Evolutionary conservation across 1,140 invertebrate species (phyloP).

Genomic region (Trachymyrmex cornetzi): DNA sequence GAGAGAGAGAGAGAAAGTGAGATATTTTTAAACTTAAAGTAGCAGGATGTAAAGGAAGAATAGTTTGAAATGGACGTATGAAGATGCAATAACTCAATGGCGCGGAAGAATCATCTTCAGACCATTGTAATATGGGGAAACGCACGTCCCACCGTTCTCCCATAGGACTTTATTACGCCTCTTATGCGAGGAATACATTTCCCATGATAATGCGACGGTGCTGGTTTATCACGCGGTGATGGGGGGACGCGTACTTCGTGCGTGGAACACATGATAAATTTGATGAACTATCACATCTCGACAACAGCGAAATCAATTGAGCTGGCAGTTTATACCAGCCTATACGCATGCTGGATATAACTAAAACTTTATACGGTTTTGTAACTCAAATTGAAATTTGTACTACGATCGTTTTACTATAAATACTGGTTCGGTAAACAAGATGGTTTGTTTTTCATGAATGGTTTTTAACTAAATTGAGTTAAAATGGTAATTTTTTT

Average conservation of each 20-base stretch:
- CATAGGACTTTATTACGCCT: constrained; percentile 71
- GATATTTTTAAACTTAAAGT: constrained; percentile 44
- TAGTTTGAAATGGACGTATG: constrained; percentile 21
- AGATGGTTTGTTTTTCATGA: constrained; percentile 11
- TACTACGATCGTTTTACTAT: constrained; percentile 33
- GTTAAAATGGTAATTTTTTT: constrained; percentile 41
- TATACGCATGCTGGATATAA: neutral
- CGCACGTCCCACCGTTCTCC: constrained; percentile 47
- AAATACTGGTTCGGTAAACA: constrained; percentile 11
- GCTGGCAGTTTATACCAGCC: neutral
- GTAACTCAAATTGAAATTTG: constrained; percentile 13
- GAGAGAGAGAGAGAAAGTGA: neutral
- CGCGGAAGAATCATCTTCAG: constrained; percentile 67
- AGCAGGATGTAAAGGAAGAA: constrained; percentile 32
- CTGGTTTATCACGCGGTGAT: constrained; percentile 18
- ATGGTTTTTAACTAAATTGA: constrained; percentile 42
- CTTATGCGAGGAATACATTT: constrained; percentile 71
- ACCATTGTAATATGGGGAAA: constrained; percentile 56
- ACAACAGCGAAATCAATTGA: constrained; percentile 24
- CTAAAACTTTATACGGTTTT: constrained; percentile 13
- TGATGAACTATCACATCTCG: constrained; percentile 34
- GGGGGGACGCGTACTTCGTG: constrained; percentile 27
- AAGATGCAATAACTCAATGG: constrained; percentile 73
- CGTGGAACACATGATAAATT: neutral
- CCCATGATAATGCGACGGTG: constrained; percentile 66